Evolutionary conservation across 2,888 invertebrate genomes (phyloP), one percentile per base, ranked within the genome.

Genomic region (Lasioglossum villosulum): DNA sequence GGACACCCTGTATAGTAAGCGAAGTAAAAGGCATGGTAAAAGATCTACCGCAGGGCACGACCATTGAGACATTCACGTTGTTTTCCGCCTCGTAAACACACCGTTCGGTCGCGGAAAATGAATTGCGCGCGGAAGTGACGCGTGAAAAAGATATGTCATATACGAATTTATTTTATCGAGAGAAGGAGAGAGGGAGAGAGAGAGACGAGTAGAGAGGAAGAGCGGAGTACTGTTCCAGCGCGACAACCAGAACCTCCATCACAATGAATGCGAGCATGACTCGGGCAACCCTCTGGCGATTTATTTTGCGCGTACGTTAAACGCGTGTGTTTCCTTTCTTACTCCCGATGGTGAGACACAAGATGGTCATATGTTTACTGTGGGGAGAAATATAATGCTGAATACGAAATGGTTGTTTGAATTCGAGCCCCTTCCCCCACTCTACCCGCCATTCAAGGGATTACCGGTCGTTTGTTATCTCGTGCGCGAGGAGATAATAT

Each of bases 1-100:
- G n/a, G n/a, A n/a, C n/a, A n/a, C n/a, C n/a, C n/a, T n/a, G n/a
- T n/a, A n/a, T n/a, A n/a, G n/a, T n/a, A n/a, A 37, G 37, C 3
- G 4, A 37, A 70, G 75, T 79, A 79, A n/a, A 79, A n/a, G 68
- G 52, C 59, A 74, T 71, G 82, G 76, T 86, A 77, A 83, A 84
- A 75, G 74, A 82, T 84, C 80, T 80, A 75, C 82, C 68, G 37
- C 66, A 68, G 45, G 42, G 45, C 73, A 72, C 74, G 72, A 78
- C 84, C 75, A 84, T 84, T 83, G 88, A 77, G 81, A 82, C 82
- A 75, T 86, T 86, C 86, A 80, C 75, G 79, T 83, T 89, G 80
- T 88, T 90, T 90, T 90, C 88, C 86, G 84, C 68, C 86, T 86
- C 90, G 84, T 90, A 89, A 90, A 90, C 84, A 86, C 83, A 82